A percentile compares a stretch with the other conserved stretches of the same genome.
Evolutionary conservation across 1,140 invertebrate genomes (phyloP).

Genomic region (Saccostrea cuccullata): DNA sequence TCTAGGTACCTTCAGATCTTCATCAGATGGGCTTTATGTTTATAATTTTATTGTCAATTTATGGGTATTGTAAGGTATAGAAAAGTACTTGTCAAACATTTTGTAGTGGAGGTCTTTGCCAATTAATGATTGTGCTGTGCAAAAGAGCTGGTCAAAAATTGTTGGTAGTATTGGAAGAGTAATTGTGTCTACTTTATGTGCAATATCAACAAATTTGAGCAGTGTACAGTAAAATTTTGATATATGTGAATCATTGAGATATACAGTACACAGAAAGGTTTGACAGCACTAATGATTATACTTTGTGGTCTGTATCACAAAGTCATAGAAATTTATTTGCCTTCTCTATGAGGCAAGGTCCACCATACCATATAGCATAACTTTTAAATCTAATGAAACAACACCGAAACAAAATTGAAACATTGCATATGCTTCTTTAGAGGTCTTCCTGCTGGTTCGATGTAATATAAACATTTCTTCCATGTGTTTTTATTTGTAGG

Average conservation of each 20-base stretch:
- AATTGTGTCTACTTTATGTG: neutral
- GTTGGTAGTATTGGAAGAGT: neutral
- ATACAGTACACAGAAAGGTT: too few species aligned
- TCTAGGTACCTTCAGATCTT: neutral
- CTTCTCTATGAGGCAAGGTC: neutral
- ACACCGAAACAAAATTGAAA: neutral
- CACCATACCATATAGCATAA: slow-evolving; percentile 6
- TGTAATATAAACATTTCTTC: slow-evolving; percentile 3
- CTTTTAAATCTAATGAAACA: neutral
- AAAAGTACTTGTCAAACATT: too few species aligned
- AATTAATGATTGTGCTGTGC: too few species aligned
- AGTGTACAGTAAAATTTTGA: neutral
- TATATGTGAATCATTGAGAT: neutral
- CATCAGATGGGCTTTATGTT: neutral
- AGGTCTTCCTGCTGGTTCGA: neutral
- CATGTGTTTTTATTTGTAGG: neutral
- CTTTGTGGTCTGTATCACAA: neutral
- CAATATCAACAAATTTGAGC: neutral
- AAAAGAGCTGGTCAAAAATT: neutral
- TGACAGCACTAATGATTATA: neutral
- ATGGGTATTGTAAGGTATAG: too few species aligned
- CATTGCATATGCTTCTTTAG: neutral
- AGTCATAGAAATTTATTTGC: neutral
- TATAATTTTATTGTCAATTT: neutral
- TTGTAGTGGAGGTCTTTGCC: too few species aligned